A percentile compares a stretch with the other conserved stretches of the same genome.
phyloP scores from a whole-genome alignment of 2,113 vertebrate species.

The Chrysochloris asiatica region DNA sequence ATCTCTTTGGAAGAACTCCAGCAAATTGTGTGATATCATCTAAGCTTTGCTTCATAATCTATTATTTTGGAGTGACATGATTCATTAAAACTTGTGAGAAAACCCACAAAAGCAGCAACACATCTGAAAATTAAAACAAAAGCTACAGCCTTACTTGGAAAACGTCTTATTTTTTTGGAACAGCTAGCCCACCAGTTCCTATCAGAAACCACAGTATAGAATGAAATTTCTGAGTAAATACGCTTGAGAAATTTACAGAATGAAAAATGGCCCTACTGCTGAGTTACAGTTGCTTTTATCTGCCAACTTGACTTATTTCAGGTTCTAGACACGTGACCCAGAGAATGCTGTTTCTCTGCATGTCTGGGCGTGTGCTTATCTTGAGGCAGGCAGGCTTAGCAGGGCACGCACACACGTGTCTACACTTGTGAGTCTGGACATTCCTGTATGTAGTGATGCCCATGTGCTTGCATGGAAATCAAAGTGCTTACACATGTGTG shows the following conservation, averaged over 20 bases:
- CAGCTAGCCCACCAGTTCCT: not conserved
- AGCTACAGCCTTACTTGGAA: not conserved
- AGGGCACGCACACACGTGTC: rapidly evolving
- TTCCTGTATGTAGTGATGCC: rapidly evolving
- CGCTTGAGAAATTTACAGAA: not conserved
- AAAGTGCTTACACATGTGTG: rapidly evolving
- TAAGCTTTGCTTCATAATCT: constrained; percentile 1
- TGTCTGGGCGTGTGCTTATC: rapidly evolving
- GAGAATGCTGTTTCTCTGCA: rapidly evolving
- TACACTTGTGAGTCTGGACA: not conserved
- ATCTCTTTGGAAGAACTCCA: not conserved
- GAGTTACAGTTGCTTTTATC: rapidly evolving
- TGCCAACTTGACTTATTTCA: not conserved
- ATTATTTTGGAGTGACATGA: not conserved
- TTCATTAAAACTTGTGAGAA: not conserved
- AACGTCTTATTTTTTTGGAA: not conserved
- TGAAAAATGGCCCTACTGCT: not conserved
- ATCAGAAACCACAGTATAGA: not conserved
- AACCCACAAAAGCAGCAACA: not conserved
- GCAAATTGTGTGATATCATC: not conserved
- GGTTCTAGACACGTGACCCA: not conserved
- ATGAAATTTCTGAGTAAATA: rapidly evolving
- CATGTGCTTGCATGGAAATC: rapidly evolving
- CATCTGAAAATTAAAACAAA: not conserved
- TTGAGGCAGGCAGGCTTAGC: rapidly evolving